These are phyloP conservation scores for Diprion similis DNA, from an alignment of 1,140 invertebrate species.

Conservation along the genomic window DNA sequence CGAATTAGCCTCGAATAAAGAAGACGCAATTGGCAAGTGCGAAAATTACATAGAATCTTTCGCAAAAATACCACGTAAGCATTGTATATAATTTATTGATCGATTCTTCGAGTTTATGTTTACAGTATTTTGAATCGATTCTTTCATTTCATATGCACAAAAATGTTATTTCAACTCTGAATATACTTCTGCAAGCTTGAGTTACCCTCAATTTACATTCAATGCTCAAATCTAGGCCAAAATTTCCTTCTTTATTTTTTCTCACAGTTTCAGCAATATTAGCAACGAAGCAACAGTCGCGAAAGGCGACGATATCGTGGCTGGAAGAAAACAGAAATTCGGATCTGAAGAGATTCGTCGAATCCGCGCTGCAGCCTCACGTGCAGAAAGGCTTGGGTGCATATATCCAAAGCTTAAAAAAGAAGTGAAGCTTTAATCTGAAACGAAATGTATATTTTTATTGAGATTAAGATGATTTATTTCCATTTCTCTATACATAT, in stretches of 20 bases:
- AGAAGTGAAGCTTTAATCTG: too few species aligned
- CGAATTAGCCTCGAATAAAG: slow-evolving; percentile 74
- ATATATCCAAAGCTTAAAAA: slow-evolving; percentile 75
- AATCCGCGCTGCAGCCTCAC: slow-evolving; percentile 65
- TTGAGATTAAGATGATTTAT: too few species aligned
- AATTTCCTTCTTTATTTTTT: slow-evolving; percentile 32
- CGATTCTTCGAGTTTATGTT: too few species aligned
- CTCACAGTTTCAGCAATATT: slow-evolving; percentile 63
- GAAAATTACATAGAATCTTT: slow-evolving; percentile 71
- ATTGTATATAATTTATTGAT: too few species aligned
- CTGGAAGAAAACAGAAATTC: slow-evolving; percentile 67
- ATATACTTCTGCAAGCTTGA: neutral
- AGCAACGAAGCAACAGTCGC: slow-evolving; percentile 68
- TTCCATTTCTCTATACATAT: too few species aligned
- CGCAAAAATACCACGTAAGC: slow-evolving; percentile 66
- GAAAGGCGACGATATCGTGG: slow-evolving; percentile 61
- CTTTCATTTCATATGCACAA: slow-evolving; percentile 5
- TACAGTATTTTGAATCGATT: neutral
- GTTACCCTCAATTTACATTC: neutral
- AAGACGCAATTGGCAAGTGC: slow-evolving; percentile 71
- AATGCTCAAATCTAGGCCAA: slow-evolving; percentile 10
- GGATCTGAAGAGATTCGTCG: slow-evolving; percentile 70
- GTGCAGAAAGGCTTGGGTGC: slow-evolving; percentile 73
- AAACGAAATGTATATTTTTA: too few species aligned
- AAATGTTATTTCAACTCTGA: slow-evolving; percentile 3